These are phyloP conservation scores for Tretioscincus oriximinensis DNA, from an alignment of 2,113 vertebrate species.

Conservation along the genomic window DNA sequence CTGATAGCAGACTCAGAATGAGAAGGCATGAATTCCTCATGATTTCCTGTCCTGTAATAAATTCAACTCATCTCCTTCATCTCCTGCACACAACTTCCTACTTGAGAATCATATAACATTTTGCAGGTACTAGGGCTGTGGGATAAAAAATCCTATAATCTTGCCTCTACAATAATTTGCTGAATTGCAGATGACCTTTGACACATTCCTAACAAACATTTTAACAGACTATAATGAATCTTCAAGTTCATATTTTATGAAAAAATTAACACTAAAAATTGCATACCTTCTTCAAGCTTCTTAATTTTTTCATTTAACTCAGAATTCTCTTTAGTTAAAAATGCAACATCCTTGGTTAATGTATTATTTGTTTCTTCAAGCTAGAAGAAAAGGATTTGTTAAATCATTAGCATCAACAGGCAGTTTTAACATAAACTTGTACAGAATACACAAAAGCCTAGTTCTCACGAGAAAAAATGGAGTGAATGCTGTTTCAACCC, in stretches of 20 bases:
- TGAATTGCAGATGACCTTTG: no score
- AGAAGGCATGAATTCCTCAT: no score
- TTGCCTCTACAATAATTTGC: background rate
- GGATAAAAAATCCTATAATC: no score
- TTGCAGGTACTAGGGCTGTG: no score
- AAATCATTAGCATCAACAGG: background rate
- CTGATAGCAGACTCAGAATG: no score
- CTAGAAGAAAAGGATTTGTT: constrained; percentile 65
- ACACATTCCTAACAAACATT: background rate
- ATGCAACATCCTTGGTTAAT: constrained; percentile 92
- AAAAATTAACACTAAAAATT: background rate
- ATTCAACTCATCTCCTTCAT: no score
- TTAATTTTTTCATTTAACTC: constrained; percentile 84
- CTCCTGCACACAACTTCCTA: no score
- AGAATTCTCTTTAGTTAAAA: constrained; percentile 88
- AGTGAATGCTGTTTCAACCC: no score
- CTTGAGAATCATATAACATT: no score
- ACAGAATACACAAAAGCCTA: no score
- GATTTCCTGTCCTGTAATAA: no score
- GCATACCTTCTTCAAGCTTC: constrained; percentile 83
- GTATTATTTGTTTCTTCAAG: constrained; percentile 92
- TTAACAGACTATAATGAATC: background rate
- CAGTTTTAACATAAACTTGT: background rate
- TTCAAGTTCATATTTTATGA: background rate
- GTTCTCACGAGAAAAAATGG: no score